phyloP scores from a whole-genome alignment of 2,113 vertebrate genomes.

The Anser cygnoides region DNA sequence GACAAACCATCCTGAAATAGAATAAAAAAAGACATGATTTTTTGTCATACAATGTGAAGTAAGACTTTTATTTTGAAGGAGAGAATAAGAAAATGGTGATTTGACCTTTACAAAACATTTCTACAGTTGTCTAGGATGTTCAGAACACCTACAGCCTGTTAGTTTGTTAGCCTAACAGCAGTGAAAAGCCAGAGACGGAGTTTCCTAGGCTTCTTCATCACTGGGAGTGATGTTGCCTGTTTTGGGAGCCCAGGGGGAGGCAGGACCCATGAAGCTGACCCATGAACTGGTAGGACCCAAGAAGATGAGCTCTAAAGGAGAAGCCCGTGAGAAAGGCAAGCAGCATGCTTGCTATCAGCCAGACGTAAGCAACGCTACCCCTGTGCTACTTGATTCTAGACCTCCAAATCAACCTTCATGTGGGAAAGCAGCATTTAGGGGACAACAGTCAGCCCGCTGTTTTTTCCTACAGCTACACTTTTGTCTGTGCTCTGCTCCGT shows the following conservation, averaged over 20 bases:
- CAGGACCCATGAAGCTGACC: neutral
- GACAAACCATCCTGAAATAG: neutral
- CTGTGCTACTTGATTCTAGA: neutral
- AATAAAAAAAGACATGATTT: accelerated
- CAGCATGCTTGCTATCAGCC: neutral
- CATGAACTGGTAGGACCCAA: neutral
- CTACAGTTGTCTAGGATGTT: neutral
- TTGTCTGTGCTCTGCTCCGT: neutral
- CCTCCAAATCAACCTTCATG: neutral
- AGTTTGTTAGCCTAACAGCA: neutral
- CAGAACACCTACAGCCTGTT: neutral
- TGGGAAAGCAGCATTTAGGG: neutral
- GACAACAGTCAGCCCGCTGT: neutral
- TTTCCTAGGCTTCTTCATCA: neutral
- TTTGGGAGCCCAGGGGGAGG: neutral
- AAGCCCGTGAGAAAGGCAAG: neutral
- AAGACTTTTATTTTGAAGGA: neutral
- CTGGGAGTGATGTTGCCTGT: neutral
- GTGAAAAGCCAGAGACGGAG: neutral
- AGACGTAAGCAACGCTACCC: accelerated
- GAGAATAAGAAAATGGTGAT: neutral
- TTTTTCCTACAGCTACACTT: neutral
- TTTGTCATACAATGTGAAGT: neutral
- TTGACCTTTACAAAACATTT: neutral
- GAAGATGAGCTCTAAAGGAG: neutral